Evolutionary conservation across 2,888 invertebrate species (phyloP), one percentile per base, ranked within the genome.

Genomic region (Metalampra italica): DNA sequence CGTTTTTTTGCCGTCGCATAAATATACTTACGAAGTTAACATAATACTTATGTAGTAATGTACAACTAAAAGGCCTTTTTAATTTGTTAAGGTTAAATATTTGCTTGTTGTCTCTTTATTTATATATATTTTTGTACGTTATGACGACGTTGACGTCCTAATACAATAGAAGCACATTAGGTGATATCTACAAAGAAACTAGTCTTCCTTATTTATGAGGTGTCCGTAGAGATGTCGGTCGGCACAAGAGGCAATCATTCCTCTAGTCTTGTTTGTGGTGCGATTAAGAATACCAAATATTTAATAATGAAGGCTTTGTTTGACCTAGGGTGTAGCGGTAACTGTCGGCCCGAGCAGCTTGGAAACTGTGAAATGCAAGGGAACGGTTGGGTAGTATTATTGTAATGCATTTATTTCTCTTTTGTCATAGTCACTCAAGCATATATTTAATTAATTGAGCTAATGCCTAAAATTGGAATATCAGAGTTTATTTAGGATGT

Each of bases 401-500:
- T 78, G 66, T 82, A 86, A 80, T 88, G 89, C 89, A 89, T 89
- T 89, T 89, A 89, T 86, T 87, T 83, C 84, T 83, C 81, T 81
- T 83, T 64, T 76, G 73, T 86, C 86, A 84, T 88, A 88, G 89
- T 88, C 87, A 87, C 87, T 87, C 86, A 77, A 85, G 75, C 84
- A 82, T 87, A 85, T 85, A 84, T 82, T 83, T 81, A 83, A 83
- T 82, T 85, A 84, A 85, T 84, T 84, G 87, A 84, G 82, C 87
- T 87, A 87, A 89, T 79, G 88, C 87, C 88, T 89, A 88, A 84
- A 86, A 85, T 87, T 88, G 87, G 87, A 85, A 88, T 89, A 88
- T 89, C 89, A 89, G 89, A 89, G 87, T 89, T 89, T 89, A 89
- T 89, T 89, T 88, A 89, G 87, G 87, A 89, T 80, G 87, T 87